These are phyloP conservation scores for Epirrita christyi DNA, from an alignment of 2,888 invertebrate species.

Conservation along the genomic window DNA sequence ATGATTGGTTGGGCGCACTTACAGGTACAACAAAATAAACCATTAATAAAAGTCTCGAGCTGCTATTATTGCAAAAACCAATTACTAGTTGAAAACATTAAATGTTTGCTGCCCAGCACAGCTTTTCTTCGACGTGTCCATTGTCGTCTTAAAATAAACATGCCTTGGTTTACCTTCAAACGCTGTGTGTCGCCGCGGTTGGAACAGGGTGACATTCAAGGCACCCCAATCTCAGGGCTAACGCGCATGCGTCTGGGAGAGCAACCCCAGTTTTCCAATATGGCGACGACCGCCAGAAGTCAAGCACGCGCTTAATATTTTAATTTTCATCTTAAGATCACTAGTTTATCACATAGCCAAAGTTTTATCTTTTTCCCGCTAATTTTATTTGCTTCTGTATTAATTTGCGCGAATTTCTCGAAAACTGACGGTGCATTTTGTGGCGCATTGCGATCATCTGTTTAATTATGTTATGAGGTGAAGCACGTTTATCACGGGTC, in stretches of 20 bases:
- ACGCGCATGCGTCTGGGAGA: conserved; percentile 70
- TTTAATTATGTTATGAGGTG: conserved; percentile 55
- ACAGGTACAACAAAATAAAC: not conserved
- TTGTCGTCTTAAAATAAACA: conserved; percentile 46
- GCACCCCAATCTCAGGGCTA: conserved; percentile 54
- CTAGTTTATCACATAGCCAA: conserved; percentile 33
- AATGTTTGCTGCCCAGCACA: conserved; percentile 37
- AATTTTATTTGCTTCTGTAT: conserved; percentile 37
- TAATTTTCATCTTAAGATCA: conserved; percentile 42
- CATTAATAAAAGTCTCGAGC: conserved; percentile 3
- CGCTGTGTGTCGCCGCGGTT: conserved; percentile 29
- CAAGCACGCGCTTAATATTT: conserved; percentile 74
- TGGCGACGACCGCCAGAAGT: conserved; percentile 78
- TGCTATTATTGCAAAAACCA: conserved; percentile 4
- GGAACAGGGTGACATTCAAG: conserved; percentile 55
- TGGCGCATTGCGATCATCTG: conserved; percentile 69
- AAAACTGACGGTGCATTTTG: conserved; percentile 35
- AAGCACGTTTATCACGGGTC: conserved; percentile 51
- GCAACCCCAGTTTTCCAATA: conserved; percentile 76
- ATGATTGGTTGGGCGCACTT: not conserved
- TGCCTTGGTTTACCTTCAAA: conserved; percentile 40
- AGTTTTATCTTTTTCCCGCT: conserved; percentile 23
- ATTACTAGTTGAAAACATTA: conserved; percentile 16
- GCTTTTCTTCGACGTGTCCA: conserved; percentile 42
- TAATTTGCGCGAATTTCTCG: conserved; percentile 33